These are phyloP conservation scores for Asobara japonica DNA, from an alignment of 1,140 invertebrate species.

Conservation along the genomic window DNA sequence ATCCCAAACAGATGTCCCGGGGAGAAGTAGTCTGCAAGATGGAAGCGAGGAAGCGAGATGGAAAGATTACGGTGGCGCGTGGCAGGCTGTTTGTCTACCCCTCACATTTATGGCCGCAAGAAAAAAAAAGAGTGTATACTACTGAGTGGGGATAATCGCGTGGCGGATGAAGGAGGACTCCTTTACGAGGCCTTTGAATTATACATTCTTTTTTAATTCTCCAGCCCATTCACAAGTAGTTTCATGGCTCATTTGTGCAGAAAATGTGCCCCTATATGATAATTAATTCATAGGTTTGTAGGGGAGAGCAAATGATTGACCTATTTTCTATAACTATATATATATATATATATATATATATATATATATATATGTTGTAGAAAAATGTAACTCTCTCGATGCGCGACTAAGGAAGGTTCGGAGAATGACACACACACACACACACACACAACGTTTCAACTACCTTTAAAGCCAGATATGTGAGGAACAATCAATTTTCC, in stretches of 20 bases:
- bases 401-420: no score
- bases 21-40: conserved; percentile 26
- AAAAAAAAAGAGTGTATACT: background rate
- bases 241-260: background rate
- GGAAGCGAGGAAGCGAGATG: conserved; percentile 1
- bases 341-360: no score
- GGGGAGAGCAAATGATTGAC: no score
- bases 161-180: conserved; percentile 17
- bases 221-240: background rate
- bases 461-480: no score
- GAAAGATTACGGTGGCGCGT: conserved; percentile 29
- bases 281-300: background rate
- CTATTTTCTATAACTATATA: no score
- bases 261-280: background rate
- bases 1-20: conserved; percentile 31
- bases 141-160: conserved; percentile 17
- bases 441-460: no score
- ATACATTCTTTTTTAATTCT: background rate
- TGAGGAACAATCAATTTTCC: no score
- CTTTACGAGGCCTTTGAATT: conserved; percentile 20
- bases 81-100: conserved; percentile 33
- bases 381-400: no score
- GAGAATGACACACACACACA: no score
- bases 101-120: background rate
- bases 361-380: no score